These are phyloP conservation scores for Oceanodroma leucorhoa DNA, from an alignment of 2,797 vertebrate genomes.

Conservation along the genomic window DNA sequence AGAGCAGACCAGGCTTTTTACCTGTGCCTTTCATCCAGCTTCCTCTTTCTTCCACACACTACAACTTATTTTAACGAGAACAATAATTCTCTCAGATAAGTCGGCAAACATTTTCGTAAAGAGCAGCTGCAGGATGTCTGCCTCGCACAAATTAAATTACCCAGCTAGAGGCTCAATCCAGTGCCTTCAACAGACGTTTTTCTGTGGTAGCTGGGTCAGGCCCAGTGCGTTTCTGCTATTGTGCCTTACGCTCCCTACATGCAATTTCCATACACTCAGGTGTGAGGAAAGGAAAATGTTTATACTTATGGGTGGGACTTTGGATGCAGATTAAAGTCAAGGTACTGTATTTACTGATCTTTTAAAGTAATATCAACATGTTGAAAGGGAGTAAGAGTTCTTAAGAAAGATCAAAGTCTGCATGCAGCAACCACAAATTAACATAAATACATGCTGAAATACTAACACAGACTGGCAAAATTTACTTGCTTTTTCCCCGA, in stretches of 20 bases:
- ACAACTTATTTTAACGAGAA: background rate
- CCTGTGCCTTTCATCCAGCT: background rate
- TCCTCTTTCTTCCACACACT: background rate
- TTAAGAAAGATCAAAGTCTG: conserved; percentile 56
- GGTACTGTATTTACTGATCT: conserved; percentile 31
- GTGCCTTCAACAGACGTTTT: background rate
- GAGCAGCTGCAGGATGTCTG: conserved; percentile 46
- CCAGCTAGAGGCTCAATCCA: background rate
- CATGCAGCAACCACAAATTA: conserved; percentile 49
- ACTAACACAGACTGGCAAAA: conserved; percentile 32
- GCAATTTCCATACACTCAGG: background rate
- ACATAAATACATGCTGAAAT: conserved; percentile 56
- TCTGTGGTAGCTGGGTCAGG: conserved; percentile 6
- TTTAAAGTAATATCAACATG: conserved; percentile 51
- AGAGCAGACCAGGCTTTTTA: background rate
- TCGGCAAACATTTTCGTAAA: conserved; percentile 46
- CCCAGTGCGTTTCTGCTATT: background rate
- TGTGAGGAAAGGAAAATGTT: conserved; percentile 43
- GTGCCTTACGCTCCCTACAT: background rate
- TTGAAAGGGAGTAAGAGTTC: conserved; percentile 50
- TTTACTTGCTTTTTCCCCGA: background rate
- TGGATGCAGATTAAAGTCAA: conserved; percentile 62
- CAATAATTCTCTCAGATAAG: conserved; percentile 34
- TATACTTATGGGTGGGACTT: conserved; percentile 7
- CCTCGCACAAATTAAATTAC: conserved; percentile 31